These are phyloP conservation scores for Thunnus maccoyii DNA, from an alignment of 2,113 vertebrate species.

Conservation along the genomic window DNA sequence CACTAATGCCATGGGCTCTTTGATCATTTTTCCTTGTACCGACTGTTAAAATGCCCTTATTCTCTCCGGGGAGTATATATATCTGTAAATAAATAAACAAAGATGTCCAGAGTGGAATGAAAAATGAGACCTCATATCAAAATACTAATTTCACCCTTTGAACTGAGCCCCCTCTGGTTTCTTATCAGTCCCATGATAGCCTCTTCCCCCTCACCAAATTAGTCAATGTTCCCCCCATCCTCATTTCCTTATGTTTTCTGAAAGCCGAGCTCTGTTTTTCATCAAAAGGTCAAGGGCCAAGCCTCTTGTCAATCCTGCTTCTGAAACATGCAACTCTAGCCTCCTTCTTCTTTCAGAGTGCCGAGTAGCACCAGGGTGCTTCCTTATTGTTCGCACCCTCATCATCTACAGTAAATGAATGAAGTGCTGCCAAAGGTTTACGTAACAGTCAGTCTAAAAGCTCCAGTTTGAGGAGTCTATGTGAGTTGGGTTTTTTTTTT, in stretches of 20 bases:
- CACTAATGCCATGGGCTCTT: slow-evolving; percentile 15
- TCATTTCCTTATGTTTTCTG: slow-evolving; percentile 74
- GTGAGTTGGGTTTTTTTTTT: neutral
- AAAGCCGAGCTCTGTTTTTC: slow-evolving; percentile 76
- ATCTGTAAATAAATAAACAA: slow-evolving; percentile 69
- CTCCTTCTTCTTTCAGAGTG: slow-evolving; percentile 12
- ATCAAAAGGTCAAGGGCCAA: slow-evolving; percentile 71
- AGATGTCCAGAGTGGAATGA: slow-evolving; percentile 32
- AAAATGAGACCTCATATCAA: slow-evolving; percentile 62
- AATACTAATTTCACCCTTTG: slow-evolving; percentile 73
- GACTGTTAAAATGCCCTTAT: slow-evolving; percentile 26
- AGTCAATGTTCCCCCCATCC: slow-evolving; percentile 46
- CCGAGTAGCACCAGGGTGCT: neutral
- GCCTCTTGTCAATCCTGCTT: slow-evolving; percentile 33
- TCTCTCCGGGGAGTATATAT: slow-evolving; percentile 32
- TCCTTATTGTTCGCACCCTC: neutral
- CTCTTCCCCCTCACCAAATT: slow-evolving; percentile 65
- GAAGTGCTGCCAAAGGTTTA: neutral
- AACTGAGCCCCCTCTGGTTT: slow-evolving; percentile 74
- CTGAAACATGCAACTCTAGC: slow-evolving; percentile 1
- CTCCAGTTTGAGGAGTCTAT: too few species aligned
- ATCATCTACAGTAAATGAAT: neutral
- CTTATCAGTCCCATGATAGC: slow-evolving; percentile 75
- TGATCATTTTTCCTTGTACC: slow-evolving; percentile 39
- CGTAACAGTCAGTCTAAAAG: neutral